phyloP scores from a whole-genome alignment of 2,888 invertebrate genomes.

The Hyposoter didymator region DNA sequence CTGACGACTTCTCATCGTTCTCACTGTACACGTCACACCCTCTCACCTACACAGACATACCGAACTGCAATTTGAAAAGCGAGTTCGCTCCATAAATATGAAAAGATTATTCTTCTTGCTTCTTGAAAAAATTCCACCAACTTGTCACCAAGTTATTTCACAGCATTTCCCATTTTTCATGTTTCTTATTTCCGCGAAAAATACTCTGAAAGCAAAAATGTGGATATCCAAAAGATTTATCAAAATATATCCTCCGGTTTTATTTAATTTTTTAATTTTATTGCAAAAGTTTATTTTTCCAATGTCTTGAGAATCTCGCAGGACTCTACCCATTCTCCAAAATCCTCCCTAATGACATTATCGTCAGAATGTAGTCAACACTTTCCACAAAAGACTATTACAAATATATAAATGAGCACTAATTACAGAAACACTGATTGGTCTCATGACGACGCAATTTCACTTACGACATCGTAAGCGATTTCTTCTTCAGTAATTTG shows the following conservation, averaged over 20 bases:
- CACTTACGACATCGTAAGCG: no score
- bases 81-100: conserved; percentile 40
- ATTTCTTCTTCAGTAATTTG: no score
- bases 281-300: background rate
- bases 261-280: background rate
- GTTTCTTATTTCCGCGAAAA: background rate
- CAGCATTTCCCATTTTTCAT: background rate
- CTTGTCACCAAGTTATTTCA: background rate
- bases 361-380: background rate
- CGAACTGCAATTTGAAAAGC: conserved; percentile 50
- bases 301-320: background rate
- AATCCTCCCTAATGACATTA: no score
- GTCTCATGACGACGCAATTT: no score
- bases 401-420: no score
- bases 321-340: no score
- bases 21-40: background rate
- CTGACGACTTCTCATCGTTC: conserved; percentile 40
- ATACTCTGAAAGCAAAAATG: background rate
- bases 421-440: no score
- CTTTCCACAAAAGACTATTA: background rate
- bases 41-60: background rate
- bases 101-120: conserved; percentile 14
- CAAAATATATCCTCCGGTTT: background rate
- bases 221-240: background rate
- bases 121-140: conserved; percentile 25